These are phyloP conservation scores for Pseudoips prasinana DNA, from an alignment of 2,888 invertebrate species.

Conservation along the genomic window DNA sequence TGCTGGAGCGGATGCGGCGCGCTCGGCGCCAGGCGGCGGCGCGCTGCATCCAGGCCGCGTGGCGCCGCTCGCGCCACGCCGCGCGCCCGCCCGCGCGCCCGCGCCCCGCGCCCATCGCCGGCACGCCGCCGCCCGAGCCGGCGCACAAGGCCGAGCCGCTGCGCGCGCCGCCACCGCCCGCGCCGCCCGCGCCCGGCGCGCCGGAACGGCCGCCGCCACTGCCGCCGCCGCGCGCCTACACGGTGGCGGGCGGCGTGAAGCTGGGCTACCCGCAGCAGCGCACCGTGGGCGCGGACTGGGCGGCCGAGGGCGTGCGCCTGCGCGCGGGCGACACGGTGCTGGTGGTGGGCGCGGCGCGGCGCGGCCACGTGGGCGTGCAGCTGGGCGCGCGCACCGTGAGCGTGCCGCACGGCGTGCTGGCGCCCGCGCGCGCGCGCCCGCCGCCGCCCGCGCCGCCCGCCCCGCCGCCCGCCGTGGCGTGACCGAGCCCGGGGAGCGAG, in stretches of 20 bases:
- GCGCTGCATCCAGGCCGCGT: constrained; percentile 90
- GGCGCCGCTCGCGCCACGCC: constrained; percentile 84
- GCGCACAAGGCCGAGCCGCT: constrained; percentile 93
- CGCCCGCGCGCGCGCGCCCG: constrained; percentile 60
- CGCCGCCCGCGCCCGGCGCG: constrained; percentile 65
- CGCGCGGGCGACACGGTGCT: constrained; percentile 93
- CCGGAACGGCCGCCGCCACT: constrained; percentile 96
- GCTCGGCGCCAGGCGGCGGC: constrained; percentile 91
- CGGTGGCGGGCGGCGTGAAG: constrained; percentile 94
- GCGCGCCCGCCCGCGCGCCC: constrained; percentile 76
- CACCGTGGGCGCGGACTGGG: constrained; percentile 94
- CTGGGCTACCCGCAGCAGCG: constrained; percentile 96
- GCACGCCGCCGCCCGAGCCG: constrained; percentile 93
- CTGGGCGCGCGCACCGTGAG: constrained; percentile 57
- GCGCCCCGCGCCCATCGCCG: constrained; percentile 94
- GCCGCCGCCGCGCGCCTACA: constrained; percentile 94
- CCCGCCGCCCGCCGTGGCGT: constrained; percentile 30
- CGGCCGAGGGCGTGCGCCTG: constrained; percentile 72
- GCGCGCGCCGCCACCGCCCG: constrained; percentile 70
- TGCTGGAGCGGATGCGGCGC: constrained; percentile 90
- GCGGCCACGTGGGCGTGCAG: constrained; percentile 94
- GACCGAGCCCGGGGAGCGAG: constrained; percentile 2
- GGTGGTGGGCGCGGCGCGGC: constrained; percentile 93
- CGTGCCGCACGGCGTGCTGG: constrained; percentile 71
- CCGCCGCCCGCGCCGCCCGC: constrained; percentile 50